Evolutionary conservation across 1,140 invertebrate species (phyloP).

Genomic region (Choristoneura fumiferana): DNA sequence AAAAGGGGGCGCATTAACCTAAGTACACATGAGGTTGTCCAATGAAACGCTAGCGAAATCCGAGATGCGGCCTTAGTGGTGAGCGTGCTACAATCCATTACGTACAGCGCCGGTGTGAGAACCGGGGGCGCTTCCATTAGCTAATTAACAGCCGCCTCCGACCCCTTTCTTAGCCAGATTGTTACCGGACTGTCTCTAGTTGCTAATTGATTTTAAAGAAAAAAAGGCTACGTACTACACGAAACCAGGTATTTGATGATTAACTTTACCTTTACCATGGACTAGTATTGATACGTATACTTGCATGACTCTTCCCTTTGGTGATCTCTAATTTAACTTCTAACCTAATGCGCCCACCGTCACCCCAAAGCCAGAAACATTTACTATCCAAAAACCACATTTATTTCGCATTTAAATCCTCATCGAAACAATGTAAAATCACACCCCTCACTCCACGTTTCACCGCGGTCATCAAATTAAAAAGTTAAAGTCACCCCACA

Average conservation of each 20-base stretch:
- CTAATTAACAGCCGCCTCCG: constrained; percentile 56
- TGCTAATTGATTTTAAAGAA: constrained; percentile 54
- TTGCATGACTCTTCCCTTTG: no score
- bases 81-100: constrained; percentile 74
- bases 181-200: constrained; percentile 53
- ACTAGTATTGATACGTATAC: no score
- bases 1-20: neutral
- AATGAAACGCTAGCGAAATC: constrained; percentile 41
- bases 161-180: constrained; percentile 72
- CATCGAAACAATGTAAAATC: constrained; percentile 45
- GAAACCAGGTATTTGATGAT: no score
- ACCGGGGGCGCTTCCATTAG: constrained; percentile 57
- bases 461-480: constrained; percentile 65
- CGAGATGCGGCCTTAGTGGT: constrained; percentile 43
- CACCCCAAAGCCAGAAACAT: no score
- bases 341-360: no score
- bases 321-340: no score
- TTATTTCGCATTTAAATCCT: constrained; percentile 17
- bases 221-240: no score
- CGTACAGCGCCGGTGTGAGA: constrained; percentile 24
- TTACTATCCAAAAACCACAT: constrained; percentile 9
- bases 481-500: constrained; percentile 60
- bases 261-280: no score
- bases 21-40: neutral
- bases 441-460: constrained; percentile 58